Base-by-base conservation (phyloP, 2,888 invertebrate species). In the Mythimna pallens region DNA sequence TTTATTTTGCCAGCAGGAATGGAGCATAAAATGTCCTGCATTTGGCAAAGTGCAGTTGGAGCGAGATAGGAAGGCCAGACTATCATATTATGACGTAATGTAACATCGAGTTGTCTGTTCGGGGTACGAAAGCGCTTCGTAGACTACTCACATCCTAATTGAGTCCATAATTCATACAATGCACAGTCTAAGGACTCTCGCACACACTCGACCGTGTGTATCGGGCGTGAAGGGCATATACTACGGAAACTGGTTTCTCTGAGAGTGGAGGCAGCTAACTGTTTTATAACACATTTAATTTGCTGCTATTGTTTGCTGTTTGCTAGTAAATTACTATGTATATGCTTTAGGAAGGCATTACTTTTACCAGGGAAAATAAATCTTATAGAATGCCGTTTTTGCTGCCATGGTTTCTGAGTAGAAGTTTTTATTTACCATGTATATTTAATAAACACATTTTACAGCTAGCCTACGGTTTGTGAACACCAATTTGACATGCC, bases 141-240 rank as follows among this genome's bases (percentile, higher is more conserved):
- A 66, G 36, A 65, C 65, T 65, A 62, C 72, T 61, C 76, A 59
- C 70, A 47, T 79, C 74, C 78, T 83, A 81, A 76, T 82, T 73
- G 74, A 79, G 65, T 50, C 70, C 69, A 76, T 71, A 84, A 78
- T 73, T 76, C 72, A 79, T 74, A 83, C 76, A 70, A 82, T 71
- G 50, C 63, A 70, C 65, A 69, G 59, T 70, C 65, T 86, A 82
- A 86, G 85, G 86, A 81, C 83, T 73, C 50, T 55, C 47, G 62
- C 71, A 73, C 69, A 85, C 70, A 64, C n/a, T 10, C 61, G 34
- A 43, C 47, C 73, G 75, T 86, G 86, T 80, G 81, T 83, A 86
- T 17, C 65, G 64, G 69, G 78, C 87, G 84, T 86, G 86, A 86
- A 86, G 86, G 86, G 86, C 87, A 87, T 78, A 79, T 65, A 80